Percentiles rank a stretch among this genome's conserved stretches.
Evolutionary conservation across 2,888 invertebrate genomes (phyloP).

Genomic region (Agrilus biguttatus): DNA sequence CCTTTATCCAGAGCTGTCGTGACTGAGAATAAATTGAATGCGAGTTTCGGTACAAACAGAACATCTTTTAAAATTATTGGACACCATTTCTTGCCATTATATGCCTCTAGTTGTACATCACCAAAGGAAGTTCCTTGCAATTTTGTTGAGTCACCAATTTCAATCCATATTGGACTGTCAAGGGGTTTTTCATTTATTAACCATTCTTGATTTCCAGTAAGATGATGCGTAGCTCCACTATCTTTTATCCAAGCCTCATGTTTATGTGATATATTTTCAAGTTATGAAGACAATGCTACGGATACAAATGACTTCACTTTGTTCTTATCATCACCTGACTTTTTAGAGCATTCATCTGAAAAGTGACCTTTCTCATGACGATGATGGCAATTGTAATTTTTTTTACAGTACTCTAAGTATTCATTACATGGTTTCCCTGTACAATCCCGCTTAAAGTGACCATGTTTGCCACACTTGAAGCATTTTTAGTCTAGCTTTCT

Average conservation of each 20-base stretch:
- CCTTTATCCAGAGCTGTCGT: constrained; percentile 14
- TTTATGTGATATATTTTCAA: no score
- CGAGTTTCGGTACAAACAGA: constrained; percentile 11
- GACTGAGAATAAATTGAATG: constrained; percentile 15
- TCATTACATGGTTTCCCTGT: no score
- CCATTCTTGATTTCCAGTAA: no score
- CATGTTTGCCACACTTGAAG: constrained; percentile 9
- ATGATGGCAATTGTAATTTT: constrained; percentile 13
- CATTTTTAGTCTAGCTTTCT: constrained; percentile 5
- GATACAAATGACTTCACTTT: not conserved
- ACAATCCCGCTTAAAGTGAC: constrained; percentile 11
- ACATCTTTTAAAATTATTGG: constrained; percentile 9
- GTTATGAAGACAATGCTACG: no score
- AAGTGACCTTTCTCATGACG: constrained; percentile 14
- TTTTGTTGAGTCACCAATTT: no score
- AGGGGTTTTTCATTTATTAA: no score
- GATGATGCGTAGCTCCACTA: constrained; percentile 14
- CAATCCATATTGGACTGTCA: no score
- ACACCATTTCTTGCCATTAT: constrained; percentile 13
- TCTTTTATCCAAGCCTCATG: constrained; percentile 11
- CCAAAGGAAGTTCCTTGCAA: no score
- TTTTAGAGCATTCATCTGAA: constrained; percentile 11
- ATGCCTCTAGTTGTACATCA: constrained; percentile 14
- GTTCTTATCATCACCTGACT: constrained; percentile 4
- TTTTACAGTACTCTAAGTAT: constrained; percentile 11